Conservation (phyloP, 2,888 invertebrate genomes). For the Lucinisca nassula region DNA sequence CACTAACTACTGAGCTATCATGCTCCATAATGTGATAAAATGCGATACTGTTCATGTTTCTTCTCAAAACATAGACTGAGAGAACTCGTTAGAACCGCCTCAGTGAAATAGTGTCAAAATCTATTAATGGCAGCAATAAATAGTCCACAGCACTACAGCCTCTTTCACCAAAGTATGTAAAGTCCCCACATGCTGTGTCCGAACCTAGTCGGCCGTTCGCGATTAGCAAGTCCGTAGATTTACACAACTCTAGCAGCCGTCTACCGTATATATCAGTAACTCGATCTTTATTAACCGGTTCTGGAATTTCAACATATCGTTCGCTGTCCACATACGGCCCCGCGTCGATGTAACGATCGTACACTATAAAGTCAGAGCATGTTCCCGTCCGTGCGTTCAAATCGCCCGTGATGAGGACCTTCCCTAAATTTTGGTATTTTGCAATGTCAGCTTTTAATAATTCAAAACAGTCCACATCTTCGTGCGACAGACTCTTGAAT, state of each 20-base stretch:
- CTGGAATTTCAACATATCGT: neutral
- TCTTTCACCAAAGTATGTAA: neutral
- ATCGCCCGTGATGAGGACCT: neutral
- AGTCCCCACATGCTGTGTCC: neutral
- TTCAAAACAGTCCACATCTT: neutral
- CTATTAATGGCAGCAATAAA: neutral
- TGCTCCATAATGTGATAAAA: too few relatives aligned
- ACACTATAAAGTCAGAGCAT: neutral
- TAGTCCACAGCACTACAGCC: conserved; percentile 5
- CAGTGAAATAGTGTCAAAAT: neutral
- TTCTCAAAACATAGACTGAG: too few relatives aligned
- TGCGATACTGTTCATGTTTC: too few relatives aligned
- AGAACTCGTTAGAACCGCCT: too few relatives aligned
- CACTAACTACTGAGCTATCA: too few relatives aligned
- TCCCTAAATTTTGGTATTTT: neutral
- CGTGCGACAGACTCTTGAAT: neutral
- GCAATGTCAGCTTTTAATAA: neutral
- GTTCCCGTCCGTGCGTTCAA: neutral
- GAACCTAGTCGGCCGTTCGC: conserved; percentile 6
- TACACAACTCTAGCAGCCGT: neutral
- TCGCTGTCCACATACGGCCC: neutral
- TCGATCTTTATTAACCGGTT: neutral
- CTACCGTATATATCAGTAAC: neutral
- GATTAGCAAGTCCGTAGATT: neutral
- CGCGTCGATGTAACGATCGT: neutral